These are phyloP conservation scores for Geotrupes spiniger DNA, from an alignment of 2,888 invertebrate species.

Conservation along the genomic window DNA sequence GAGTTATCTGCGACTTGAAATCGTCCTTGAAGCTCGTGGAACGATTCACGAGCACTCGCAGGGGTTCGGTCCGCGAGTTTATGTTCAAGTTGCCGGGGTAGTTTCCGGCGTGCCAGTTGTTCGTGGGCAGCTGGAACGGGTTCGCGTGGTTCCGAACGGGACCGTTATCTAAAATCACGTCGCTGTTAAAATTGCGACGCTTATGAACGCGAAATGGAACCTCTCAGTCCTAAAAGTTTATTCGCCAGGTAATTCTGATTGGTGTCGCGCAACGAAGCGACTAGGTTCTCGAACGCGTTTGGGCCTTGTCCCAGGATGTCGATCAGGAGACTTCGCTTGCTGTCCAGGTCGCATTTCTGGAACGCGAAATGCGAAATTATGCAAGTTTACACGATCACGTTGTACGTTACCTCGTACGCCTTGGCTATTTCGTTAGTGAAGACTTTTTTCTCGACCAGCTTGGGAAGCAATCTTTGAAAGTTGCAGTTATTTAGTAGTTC, in stretches of 20 bases:
- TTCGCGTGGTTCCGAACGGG: background rate
- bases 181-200: too few relatives aligned
- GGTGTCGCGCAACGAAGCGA: conserved; percentile 11
- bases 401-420: conserved; percentile 9
- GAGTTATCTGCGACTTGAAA: conserved; percentile 29
- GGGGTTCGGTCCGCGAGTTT: conserved; percentile 16
- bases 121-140: conserved; percentile 1
- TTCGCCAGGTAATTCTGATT: conserved; percentile 14
- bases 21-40: conserved; percentile 35
- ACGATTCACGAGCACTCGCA: conserved; percentile 19
- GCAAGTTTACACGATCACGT: background rate
- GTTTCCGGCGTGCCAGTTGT: background rate
- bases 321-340: conserved; percentile 11
- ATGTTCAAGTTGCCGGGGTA: conserved; percentile 7
- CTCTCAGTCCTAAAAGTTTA: conserved; percentile 14
- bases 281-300: conserved; percentile 13
- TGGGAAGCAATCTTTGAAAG: conserved; percentile 13
- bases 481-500: conserved; percentile 12
- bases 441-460: conserved; percentile 14
- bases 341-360: conserved; percentile 8
- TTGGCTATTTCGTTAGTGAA: conserved; percentile 9
- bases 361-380: background rate
- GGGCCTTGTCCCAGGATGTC: conserved; percentile 12
- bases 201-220: conserved; percentile 3
- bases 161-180: background rate